Percentiles rank a stretch among this genome's conserved stretches.
Conservation (phyloP, 2,797 vertebrate genomes). For the Melanotaenia nigrans region DNA sequence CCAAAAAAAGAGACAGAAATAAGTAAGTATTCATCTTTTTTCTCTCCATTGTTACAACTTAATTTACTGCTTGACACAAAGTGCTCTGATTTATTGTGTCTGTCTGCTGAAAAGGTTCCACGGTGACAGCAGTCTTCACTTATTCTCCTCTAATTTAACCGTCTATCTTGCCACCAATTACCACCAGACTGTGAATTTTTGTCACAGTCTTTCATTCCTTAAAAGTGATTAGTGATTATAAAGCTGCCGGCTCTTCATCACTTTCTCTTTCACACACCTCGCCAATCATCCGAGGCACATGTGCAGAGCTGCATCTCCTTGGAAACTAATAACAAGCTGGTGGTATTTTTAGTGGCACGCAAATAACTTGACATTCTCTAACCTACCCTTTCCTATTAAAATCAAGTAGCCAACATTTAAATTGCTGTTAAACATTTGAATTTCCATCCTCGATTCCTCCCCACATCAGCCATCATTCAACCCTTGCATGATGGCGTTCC, state of each 20-base stretch:
- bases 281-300: slow-evolving; percentile 38
- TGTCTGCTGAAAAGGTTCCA: slow-evolving; percentile 37
- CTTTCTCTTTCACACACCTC: slow-evolving; percentile 36
- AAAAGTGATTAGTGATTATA: slow-evolving; percentile 54
- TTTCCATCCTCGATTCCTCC: neutral
- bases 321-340: slow-evolving; percentile 42
- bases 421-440: neutral
- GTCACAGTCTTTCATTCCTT: slow-evolving; percentile 32
- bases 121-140: slow-evolving; percentile 39
- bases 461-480: neutral
- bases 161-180: slow-evolving; percentile 43
- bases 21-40: slow-evolving; percentile 53
- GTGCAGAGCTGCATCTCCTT: slow-evolving; percentile 38
- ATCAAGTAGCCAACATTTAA: neutral
- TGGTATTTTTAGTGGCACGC: slow-evolving; percentile 43
- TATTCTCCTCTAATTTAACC: slow-evolving; percentile 37
- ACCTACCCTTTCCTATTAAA: slow-evolving; percentile 1
- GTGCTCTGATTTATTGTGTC: neutral
- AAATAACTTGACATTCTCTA: neutral
- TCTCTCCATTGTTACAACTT: neutral
- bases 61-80: slow-evolving; percentile 31
- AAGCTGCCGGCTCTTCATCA: slow-evolving; percentile 34
- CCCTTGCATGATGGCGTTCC: slow-evolving; percentile 61
- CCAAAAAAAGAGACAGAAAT: slow-evolving; percentile 18
- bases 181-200: slow-evolving; percentile 30